phyloP scores from a whole-genome alignment of 2,797 vertebrate genomes.

The Sebastes flavidus region DNA sequence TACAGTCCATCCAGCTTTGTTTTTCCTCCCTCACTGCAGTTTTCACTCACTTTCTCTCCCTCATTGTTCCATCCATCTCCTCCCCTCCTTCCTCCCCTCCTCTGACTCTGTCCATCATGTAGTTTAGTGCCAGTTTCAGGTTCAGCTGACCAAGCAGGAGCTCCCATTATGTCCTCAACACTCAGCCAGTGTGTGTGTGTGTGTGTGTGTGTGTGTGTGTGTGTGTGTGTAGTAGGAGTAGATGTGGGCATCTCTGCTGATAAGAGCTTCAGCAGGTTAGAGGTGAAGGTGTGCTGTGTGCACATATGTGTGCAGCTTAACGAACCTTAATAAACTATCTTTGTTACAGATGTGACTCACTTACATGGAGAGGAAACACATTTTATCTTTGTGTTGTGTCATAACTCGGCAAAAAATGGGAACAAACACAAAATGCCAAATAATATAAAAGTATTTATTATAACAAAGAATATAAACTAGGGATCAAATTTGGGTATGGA shows the following conservation, averaged over 20 bases:
- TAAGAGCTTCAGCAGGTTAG: too few relatives aligned
- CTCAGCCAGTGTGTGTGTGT: conserved; percentile 32
- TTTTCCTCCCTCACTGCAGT: too few relatives aligned
- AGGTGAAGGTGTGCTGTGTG: not conserved
- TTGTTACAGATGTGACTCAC: not conserved
- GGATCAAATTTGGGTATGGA: too few relatives aligned
- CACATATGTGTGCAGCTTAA: not conserved
- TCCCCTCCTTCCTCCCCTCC: not conserved
- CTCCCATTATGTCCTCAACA: conserved; percentile 56
- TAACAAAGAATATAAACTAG: too few relatives aligned
- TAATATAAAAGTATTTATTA: too few relatives aligned
- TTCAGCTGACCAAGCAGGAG: conserved; percentile 76
- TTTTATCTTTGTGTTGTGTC: too few relatives aligned
- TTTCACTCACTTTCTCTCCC: too few relatives aligned
- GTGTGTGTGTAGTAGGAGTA: not conserved
- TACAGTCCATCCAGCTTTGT: not conserved
- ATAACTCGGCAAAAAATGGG: too few relatives aligned
- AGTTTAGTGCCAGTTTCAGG: conserved; percentile 72
- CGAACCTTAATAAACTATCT: not conserved
- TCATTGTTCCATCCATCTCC: not conserved
- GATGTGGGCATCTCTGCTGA: not conserved
- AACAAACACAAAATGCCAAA: too few relatives aligned
- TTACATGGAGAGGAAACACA: too few relatives aligned
- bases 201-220: not conserved
- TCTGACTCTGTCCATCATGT: conserved; percentile 39